Evolutionary conservation across 1,140 invertebrate species (phyloP).

Genomic region (Euwallacea fornicatus): DNA sequence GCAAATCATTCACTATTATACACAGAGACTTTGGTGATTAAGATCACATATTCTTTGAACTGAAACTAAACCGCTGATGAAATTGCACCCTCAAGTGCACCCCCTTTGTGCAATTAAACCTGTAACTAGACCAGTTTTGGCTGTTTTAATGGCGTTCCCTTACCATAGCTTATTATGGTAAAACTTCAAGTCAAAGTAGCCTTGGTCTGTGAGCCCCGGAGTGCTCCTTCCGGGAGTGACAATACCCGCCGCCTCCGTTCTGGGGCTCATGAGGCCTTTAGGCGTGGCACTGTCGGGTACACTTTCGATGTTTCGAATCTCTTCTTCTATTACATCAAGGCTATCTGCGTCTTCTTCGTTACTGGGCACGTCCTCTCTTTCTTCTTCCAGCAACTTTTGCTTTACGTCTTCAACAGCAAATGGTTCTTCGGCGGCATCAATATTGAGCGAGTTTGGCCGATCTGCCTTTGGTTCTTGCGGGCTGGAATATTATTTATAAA

Average conservation of each 20-base stretch:
- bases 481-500: slow-evolving; percentile 44
- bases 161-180: slow-evolving; percentile 67
- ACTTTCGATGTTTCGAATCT: slow-evolving; percentile 17
- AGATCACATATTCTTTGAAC: too few species aligned
- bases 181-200: slow-evolving; percentile 65
- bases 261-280: slow-evolving; percentile 24
- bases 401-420: slow-evolving; percentile 44
- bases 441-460: slow-evolving; percentile 57
- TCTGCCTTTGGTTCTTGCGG: slow-evolving; percentile 52
- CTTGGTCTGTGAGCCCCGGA: slow-evolving; percentile 58
- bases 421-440: slow-evolving; percentile 54
- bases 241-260: slow-evolving; percentile 28
- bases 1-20: too few species aligned
- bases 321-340: slow-evolving; percentile 21
- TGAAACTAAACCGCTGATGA: too few species aligned
- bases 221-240: slow-evolving; percentile 36
- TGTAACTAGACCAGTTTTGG: background rate
- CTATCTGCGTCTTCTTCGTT: slow-evolving; percentile 28
- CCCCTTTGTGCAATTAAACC: slow-evolving; percentile 21
- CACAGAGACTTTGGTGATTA: too few species aligned
- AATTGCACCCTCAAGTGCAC: background rate
- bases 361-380: slow-evolving; percentile 30
- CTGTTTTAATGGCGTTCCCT: background rate
- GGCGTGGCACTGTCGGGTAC: background rate
- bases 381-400: slow-evolving; percentile 53